These are phyloP conservation scores for Manacus vitellinus DNA, from an alignment of 2,113 vertebrate genomes.

Conservation along the genomic window DNA sequence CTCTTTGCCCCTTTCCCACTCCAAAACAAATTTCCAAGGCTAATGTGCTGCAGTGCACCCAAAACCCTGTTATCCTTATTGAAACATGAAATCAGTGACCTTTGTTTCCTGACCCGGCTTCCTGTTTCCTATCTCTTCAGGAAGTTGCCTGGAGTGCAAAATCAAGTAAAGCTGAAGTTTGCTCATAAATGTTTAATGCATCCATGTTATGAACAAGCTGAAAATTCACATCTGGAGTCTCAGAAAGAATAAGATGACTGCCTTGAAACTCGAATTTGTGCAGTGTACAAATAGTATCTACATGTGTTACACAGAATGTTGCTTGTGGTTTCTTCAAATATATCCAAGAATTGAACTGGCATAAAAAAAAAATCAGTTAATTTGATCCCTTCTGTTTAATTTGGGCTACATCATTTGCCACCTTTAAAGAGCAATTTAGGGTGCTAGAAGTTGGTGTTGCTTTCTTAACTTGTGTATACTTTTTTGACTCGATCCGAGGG, in stretches of 20 bases:
- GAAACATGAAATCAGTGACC: not conserved
- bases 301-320: not conserved
- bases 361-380: not conserved
- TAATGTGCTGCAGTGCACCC: not conserved
- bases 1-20: not conserved
- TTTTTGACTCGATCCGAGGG: not conserved
- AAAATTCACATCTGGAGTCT: not conserved
- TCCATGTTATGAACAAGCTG: accelerated
- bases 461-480: accelerated
- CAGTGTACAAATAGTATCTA: not conserved
- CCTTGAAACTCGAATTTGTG: not conserved
- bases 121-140: not conserved
- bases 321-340: not conserved
- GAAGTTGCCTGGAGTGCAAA: not conserved
- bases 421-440: not conserved
- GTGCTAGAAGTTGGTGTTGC: not conserved
- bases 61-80: not conserved
- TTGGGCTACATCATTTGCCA: not conserved
- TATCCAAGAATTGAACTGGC: not conserved
- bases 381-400: not conserved
- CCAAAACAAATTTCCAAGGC: not conserved
- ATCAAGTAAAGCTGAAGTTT: not conserved
- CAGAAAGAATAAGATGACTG: not conserved
- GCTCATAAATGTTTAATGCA: not conserved
- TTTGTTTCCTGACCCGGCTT: constrained; percentile 1